These are phyloP conservation scores for Thelaira solivaga DNA, from an alignment of 2,888 invertebrate species.

Conservation along the genomic window DNA sequence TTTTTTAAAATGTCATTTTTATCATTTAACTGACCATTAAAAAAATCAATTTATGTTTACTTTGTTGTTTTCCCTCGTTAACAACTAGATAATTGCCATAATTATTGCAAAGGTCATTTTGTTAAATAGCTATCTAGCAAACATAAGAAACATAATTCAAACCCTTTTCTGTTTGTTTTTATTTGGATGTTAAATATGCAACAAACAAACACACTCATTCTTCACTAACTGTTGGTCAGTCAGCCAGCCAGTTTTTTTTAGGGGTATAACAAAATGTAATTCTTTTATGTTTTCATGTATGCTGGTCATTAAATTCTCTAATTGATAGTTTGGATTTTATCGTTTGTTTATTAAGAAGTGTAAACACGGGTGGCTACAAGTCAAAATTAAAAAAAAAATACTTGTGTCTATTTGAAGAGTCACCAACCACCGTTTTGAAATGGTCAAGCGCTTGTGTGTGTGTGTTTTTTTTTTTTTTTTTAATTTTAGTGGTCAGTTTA, in stretches of 20 bases:
- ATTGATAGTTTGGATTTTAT: conserved; percentile 37
- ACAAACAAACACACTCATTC: too few relatives aligned
- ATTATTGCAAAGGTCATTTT: conserved; percentile 12
- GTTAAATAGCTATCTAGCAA: too few relatives aligned
- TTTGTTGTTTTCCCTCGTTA: conserved; percentile 25
- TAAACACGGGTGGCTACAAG: conserved; percentile 46
- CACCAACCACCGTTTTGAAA: conserved; percentile 7
- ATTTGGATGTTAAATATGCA: not conserved
- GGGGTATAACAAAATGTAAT: not conserved
- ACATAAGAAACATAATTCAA: conserved; percentile 4
- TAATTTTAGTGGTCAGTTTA: conserved; percentile 14
- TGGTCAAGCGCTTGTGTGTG: conserved; percentile 12
- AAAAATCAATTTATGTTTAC: conserved; percentile 30
- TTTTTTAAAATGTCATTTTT: conserved; percentile 37
- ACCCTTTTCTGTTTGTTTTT: conserved; percentile 20
- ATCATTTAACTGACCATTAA: conserved; percentile 43
- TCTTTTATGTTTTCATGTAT: conserved; percentile 9
- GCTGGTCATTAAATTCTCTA: conserved; percentile 30
- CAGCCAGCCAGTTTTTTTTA: too few relatives aligned
- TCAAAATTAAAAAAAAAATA: not conserved
- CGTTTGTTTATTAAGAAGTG: not conserved
- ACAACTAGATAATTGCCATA: conserved; percentile 29
- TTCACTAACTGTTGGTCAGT: not conserved
- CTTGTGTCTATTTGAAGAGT: not conserved
- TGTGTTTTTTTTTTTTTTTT: not conserved